phyloP scores from a whole-genome alignment of 2,113 vertebrate species.

The Centropus unirufus region DNA sequence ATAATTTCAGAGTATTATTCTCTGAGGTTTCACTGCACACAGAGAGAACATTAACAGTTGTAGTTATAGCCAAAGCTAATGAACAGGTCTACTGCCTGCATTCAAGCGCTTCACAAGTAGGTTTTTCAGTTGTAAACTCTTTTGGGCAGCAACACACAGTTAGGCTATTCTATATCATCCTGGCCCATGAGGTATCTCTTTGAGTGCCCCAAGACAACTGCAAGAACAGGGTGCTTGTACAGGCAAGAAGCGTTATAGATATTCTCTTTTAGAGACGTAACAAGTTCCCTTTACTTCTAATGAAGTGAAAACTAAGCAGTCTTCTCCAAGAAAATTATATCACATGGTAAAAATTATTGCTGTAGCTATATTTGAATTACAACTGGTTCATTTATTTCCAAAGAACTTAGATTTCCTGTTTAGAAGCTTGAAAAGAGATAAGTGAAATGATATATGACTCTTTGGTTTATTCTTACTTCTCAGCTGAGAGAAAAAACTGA shows the following conservation, averaged over 20 bases:
- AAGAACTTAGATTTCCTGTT: neutral
- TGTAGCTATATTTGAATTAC: neutral
- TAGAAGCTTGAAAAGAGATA: neutral
- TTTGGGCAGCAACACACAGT: neutral
- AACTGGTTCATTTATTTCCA: neutral
- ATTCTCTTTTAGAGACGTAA: neutral
- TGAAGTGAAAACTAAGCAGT: neutral
- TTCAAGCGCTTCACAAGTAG: neutral
- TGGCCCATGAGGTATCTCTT: neutral
- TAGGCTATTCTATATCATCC: neutral
- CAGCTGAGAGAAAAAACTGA: neutral
- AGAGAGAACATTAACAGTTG: neutral
- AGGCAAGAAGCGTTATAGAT: neutral
- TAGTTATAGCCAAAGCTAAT: neutral
- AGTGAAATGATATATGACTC: neutral
- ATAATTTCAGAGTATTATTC: neutral
- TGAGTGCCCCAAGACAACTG: neutral
- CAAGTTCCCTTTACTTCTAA: neutral
- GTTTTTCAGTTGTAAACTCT: neutral
- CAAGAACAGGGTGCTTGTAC: neutral
- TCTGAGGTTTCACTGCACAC: neutral
- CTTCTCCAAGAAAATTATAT: neutral
- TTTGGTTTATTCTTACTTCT: neutral
- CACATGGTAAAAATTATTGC: neutral
- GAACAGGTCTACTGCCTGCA: neutral